Evolutionary conservation across 2,797 vertebrate genomes (phyloP).

Genomic region (Pangasius sanitwongsei): DNA sequence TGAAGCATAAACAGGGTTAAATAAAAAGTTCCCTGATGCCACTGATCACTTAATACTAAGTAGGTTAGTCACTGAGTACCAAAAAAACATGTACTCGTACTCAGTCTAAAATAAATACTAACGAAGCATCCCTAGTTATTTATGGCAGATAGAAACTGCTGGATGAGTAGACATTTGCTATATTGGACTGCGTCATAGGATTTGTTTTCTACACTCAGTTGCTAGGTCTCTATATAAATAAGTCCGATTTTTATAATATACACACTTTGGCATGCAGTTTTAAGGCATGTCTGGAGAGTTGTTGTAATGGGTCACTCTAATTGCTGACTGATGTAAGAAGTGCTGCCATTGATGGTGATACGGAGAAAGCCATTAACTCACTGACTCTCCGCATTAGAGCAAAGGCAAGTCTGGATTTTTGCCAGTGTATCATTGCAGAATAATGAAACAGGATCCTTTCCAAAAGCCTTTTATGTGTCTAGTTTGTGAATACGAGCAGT

Average conservation of each 20-base stretch:
- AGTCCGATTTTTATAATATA: neutral
- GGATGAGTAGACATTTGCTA: neutral
- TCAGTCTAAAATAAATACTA: neutral
- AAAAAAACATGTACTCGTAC: neutral
- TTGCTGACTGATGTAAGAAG: constrained; percentile 22
- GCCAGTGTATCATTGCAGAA: constrained; percentile 31
- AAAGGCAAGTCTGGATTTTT: constrained; percentile 25
- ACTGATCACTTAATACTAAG: neutral
- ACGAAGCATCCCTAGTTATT: neutral
- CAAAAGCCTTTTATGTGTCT: constrained; percentile 11
- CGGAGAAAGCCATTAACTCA: constrained; percentile 27
- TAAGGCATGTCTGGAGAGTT: constrained; percentile 21
- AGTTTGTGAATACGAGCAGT: neutral
- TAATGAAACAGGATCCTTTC: constrained; percentile 31
- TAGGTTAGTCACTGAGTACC: neutral
- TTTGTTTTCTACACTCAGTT: neutral
- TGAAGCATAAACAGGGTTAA: neutral
- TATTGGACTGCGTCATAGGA: neutral
- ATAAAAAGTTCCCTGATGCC: neutral
- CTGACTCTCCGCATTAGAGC: constrained; percentile 36
- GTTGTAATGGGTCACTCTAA: constrained; percentile 23
- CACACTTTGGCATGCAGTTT: neutral
- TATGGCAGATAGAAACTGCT: neutral
- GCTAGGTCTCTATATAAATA: neutral
- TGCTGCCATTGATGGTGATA: neutral